These are phyloP conservation scores for Salpingus planirostris DNA, from an alignment of 2,888 invertebrate genomes.

Conservation along the genomic window DNA sequence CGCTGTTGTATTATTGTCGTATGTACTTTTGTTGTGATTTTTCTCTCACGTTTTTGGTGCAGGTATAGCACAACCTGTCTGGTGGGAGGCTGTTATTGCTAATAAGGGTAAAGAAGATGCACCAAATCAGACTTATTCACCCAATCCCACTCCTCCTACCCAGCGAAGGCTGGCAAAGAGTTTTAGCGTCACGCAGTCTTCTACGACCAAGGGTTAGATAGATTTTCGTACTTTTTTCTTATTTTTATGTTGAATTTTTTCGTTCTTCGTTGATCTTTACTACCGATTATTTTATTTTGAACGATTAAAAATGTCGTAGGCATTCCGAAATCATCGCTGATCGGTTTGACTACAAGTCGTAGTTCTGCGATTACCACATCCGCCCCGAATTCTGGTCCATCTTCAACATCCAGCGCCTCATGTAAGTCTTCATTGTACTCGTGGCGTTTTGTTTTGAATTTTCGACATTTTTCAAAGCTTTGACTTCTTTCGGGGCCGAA, in stretches of 20 bases:
- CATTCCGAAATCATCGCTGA: constrained; percentile 70
- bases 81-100: constrained; percentile 43
- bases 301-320: constrained; percentile 47
- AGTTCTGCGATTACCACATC: constrained; percentile 56
- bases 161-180: constrained; percentile 85
- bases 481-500: constrained; percentile 45
- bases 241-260: constrained; percentile 2
- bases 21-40: background rate
- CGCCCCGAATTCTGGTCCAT: constrained; percentile 62
- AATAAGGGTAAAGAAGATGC: constrained; percentile 39
- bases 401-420: constrained; percentile 56
- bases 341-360: constrained; percentile 67
- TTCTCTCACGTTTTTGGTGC: constrained; percentile 15
- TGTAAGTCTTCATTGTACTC: constrained; percentile 43
- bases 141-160: constrained; percentile 73
- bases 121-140: constrained; percentile 43
- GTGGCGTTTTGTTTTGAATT: background rate
- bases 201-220: constrained; percentile 51
- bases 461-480: constrained; percentile 43
- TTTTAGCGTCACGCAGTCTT: constrained; percentile 77
- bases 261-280: too few species aligned
- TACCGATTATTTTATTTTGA: too few species aligned
- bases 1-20: too few species aligned
- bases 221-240: constrained; percentile 5
- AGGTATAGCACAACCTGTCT: constrained; percentile 45